Base-by-base conservation (phyloP, 2,888 invertebrate species). In the Enoplolaimus lenunculus region DNA sequence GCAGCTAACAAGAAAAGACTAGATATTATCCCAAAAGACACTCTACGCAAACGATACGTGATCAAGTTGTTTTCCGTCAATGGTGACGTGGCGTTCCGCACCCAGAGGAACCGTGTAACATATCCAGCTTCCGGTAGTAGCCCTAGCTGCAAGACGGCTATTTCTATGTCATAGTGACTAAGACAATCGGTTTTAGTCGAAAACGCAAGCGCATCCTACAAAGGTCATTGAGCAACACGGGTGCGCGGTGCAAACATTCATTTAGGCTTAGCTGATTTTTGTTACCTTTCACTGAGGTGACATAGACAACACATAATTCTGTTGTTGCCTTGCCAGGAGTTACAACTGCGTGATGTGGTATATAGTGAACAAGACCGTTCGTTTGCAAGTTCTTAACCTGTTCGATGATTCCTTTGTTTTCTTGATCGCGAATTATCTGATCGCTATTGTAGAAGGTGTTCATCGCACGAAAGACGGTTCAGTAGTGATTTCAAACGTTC, bases 231-330 rank as follows among this genome's bases (percentile, higher is more conserved):
- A 73, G 60, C 2, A 71, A 16, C 0, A 72, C 68, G 31, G 73
- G 73, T n/a, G 72, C 73, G 2, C 72, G 45, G n/a, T 68, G 59
- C 3, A 74, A 62, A 68, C 72, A 74, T 31, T 74, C 72, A 62
- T 74, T 74, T 1, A 74, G 34, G 33, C 67, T 66, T n/a, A 30
- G 7, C n/a, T 66, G 31, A 68, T 21, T 62, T 59, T 1, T 29
- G 1, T 1, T 7, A 3, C 35, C 2, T 1, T 72, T 66, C 0
- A 73, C 68, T 1, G 72, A 72, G 3, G 72, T 76, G 71, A 77
- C 76, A 68, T 71, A 77, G 13, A 77, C 76, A 26, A 74, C 65
- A 2, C 75, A 31, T 3, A 77, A 31, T 67, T 77, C 77, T 0
- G 75, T 77, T 1, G 76, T 68, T 26, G 34, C 33, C 26, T 73